Evolutionary conservation across 2,113 vertebrate genomes (phyloP), one percentile per base, ranked within the genome.

Genomic region (Sprattus sprattus): DNA sequence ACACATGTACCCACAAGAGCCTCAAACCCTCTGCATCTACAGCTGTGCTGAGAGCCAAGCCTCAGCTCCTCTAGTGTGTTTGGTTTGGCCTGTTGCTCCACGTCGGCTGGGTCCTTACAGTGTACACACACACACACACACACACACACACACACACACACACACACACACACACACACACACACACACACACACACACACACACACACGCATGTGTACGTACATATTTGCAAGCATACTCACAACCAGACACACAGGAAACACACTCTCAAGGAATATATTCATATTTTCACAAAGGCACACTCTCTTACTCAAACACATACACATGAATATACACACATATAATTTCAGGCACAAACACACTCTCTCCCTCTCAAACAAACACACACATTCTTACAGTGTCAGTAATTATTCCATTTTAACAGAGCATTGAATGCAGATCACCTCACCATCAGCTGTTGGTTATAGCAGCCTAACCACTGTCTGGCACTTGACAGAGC

Each of bases 111-210:
- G 16, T 54, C 52, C 52, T 54, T 54, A 54, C 52, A 18, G 52
- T 54, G 52, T 18, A 71, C 25, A 71, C 25, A 71, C 64, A 32
- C 64, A 71, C 64, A 71, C 64, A 71, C n/a, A 71, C 64, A 71
- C 64, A 71, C 64, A 71, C 64, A 71, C n/a, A 32, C 64, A 71
- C 64, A 64, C 60, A 7, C 60, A 64, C 60, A 64, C 60, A 64
- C 20, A n/a, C 20, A 64, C 60, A n/a, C 60, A 64, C 60, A 64
- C 20, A n/a, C 18, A n/a, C 57, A 22, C 18, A 64, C 57, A 64
- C 16, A 64, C 0, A 60, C 57, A 60, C 57, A 60, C 57, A 60
- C 57, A 60, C 52, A 60, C 16, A 60, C 57, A 64, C 57, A 64
- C 57, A n/a, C 57, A 64, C 54, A 64, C 64, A 25, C 25, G 28